Evolutionary conservation across 2,888 invertebrate genomes (phyloP), one percentile per base, ranked within the genome.

Genomic region (Diplolepis rosae): DNA sequence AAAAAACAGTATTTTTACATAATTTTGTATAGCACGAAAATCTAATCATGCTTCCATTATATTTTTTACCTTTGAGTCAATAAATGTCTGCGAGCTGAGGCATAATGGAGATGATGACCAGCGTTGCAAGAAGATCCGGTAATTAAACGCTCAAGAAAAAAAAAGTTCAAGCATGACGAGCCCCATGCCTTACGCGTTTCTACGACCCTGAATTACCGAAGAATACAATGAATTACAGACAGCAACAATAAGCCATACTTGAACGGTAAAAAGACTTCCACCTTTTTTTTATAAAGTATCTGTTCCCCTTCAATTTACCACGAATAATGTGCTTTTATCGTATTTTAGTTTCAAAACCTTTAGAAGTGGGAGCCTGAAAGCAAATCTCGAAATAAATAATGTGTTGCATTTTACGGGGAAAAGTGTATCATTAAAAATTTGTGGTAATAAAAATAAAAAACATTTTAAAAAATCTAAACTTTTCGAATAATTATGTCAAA

Each of bases 71-170:
- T 4, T 45, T 18, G 9, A 45, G 18, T 45, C 18, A 18, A 45
- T 52, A 28, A 27, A 28, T 27, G 28, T 52, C 7, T 28, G n/a
- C 27, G 27, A 51, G 27, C 24, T 51, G 4, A 28, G 28, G 24
- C 51, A 22, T 15, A 24, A 61, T 39, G 22, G 39, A 61, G 35
- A 35, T 35, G 24, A 22, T n/a, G 35, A 56, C 61, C 9, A 39
- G 24, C 32, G 24, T 68, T 65, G 51, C 65, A 65, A 72, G 68
- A 72, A 54, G 72, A 75, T 68, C 72, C 72, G 74, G 74, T 68
- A 76, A 76, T 76, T 76, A 75, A 69, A 76, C 72, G 76, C 70
- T 71, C 69, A 69, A 73, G 68, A 68, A 71, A 70, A 48, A 68
- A 45, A 56, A 28, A 73, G 72, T 48, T 69, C 68, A 73, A 39